Evolutionary conservation across 2,797 vertebrate species (phyloP), one percentile per base, ranked within the genome.

Genomic region (Danio choprae): DNA sequence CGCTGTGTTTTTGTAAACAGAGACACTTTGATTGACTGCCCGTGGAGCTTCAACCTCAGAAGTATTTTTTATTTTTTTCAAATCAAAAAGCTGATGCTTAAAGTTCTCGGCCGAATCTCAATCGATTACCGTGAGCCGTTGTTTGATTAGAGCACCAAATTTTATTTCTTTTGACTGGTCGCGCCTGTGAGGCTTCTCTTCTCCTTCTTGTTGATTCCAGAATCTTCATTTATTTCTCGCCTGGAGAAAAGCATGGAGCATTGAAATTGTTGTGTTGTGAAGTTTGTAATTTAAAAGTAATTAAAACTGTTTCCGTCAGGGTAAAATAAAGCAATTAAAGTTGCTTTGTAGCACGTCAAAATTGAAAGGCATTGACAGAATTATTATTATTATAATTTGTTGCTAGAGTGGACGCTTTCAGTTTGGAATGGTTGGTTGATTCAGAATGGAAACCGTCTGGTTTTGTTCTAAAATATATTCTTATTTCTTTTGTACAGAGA

Each of bases 1-100:
- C 8, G 71, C 7, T 63, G 38, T 70, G 67, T 63, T 70, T 59
- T 38, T 51, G 29, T 62, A 58, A 56, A 77, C 53, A 58, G 41
- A 38, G 48, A 18, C 8, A 18, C 48, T 76, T 74, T 67, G 51
- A 44, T 67, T 64, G 74, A 43, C 18, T 76, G 53, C 38, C 38
- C 1, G 40, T 56, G 60, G 46, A 73, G 62, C 43, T 15, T 16
- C 15, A 16, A 15, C 16, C n/a, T 43, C 44, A 50, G 15, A 50
- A 43, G 55, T 59, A 13, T 56, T 55, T 73, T 59, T 29, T 29
- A 29, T n/a, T n/a, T 56, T 43, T 38, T 22, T 29, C 41, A 2
- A 58, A 59, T 59, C 13, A 29, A 68, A 38, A 73, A 56, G 18
- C n/a, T 8, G 8, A 72, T 58, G 53, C 53, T 56, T 15, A 29